Evolutionary conservation across 2,888 invertebrate genomes (phyloP), one percentile per base, ranked within the genome.

Genomic region (Listrodromus nycthemerus): DNA sequence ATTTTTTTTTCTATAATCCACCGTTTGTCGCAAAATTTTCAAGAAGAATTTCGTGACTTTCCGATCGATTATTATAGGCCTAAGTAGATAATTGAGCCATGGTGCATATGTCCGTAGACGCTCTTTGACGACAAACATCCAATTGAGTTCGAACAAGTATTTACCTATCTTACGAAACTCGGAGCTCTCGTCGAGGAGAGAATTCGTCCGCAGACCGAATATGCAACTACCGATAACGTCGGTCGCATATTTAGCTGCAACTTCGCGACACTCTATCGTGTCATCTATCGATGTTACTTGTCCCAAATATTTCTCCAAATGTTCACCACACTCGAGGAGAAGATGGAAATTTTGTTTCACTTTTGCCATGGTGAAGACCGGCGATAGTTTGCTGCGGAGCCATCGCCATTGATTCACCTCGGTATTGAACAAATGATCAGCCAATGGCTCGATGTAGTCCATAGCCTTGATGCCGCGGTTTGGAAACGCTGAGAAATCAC

Each of bases 1-100:
- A 86, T 94, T 94, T 33, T 90, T 90, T 86, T 94, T 94, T n/a
- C 95, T 91, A 80, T 94, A 93, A 2, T 93, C 91, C 0, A 95
- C 92, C 1, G 94, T 94, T 2, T 94, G 93, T 3, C 90, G 93
- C 0, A 95, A 94, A 0, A 94, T 92, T 0, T 90, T 90, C 55
- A 93, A 91, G 76, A 95, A 95, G 86, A 95, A 95, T 1, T 93
- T 86, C 0, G 90, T 91, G 0, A 94, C 89, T 0, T 86, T 73
- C 4, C 69, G 8, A 8, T 86, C 80, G 1, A 33, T 10, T 5
- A 87, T 2, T 0, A 85, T 27, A 0, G 67, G 55, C 5, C 83
- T 78, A 1, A 90, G 1, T 1, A 85, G 5, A 8, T 30, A 50
- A 41, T 77, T 87, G 0, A 90, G 8, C 30, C 70, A 71, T 0